Evolutionary conservation across 2,888 invertebrate genomes (phyloP).

Genomic region (Polymixis flavicincta): DNA sequence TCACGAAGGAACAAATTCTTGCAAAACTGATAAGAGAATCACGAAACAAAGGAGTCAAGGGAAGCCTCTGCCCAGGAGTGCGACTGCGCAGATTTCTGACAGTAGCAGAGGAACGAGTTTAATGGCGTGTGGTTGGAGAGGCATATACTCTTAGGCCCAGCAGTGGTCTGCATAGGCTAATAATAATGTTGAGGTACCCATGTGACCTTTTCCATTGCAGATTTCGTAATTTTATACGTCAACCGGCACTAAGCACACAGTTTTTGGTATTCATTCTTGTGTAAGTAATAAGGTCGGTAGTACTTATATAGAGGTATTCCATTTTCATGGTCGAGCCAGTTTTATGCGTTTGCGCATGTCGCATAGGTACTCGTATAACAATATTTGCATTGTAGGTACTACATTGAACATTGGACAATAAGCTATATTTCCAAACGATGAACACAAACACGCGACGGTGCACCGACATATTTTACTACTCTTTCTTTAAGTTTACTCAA

Average conservation of each 20-base stretch:
- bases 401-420: slow-evolving; percentile 1
- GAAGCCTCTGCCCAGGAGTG: too few species aligned
- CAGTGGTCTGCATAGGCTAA: background rate
- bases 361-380: background rate
- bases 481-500: background rate
- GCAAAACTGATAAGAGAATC: background rate
- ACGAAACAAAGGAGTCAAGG: background rate
- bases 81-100: background rate
- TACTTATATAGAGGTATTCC: background rate
- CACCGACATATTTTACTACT: background rate
- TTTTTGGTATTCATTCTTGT: background rate
- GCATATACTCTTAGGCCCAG: background rate
- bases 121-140: background rate
- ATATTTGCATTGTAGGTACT: background rate
- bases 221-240: background rate
- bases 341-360: background rate
- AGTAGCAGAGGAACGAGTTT: background rate
- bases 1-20: background rate
- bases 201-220: background rate
- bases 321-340: background rate
- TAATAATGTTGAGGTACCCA: background rate
- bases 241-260: background rate
- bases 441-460: background rate
- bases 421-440: slow-evolving; percentile 1
- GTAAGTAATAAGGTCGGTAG: too few species aligned